These are phyloP conservation scores for Aix galericulata DNA, from an alignment of 2,113 vertebrate species.

Conservation along the genomic window DNA sequence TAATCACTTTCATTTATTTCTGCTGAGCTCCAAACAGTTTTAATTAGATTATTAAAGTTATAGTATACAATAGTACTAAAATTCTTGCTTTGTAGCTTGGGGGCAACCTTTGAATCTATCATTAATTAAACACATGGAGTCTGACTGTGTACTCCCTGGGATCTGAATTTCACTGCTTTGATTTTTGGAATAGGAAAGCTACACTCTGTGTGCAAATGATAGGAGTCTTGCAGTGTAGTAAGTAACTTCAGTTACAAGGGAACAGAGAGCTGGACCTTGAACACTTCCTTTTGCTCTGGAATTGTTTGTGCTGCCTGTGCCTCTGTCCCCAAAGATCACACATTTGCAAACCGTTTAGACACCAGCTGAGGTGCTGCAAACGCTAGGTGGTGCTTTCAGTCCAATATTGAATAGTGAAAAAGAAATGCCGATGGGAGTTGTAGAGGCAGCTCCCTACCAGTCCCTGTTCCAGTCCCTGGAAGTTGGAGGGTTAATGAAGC, in stretches of 20 bases:
- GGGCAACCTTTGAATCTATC: neutral
- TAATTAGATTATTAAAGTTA: neutral
- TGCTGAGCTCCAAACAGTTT: neutral
- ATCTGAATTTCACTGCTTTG: neutral
- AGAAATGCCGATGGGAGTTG: neutral
- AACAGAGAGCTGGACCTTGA: neutral
- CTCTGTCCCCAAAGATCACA: too few relatives aligned
- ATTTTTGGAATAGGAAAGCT: neutral
- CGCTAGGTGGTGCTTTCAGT: neutral
- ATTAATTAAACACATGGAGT: neutral
- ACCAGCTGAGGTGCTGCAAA: neutral
- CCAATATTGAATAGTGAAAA: neutral
- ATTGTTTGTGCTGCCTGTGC: neutral
- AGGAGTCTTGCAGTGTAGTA: neutral
- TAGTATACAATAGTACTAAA: neutral
- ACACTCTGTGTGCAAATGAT: neutral
- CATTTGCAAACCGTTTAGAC: neutral
- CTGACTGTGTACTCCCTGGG: neutral
- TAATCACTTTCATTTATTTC: neutral
- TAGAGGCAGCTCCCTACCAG: neutral
- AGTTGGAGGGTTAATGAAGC: too few relatives aligned
- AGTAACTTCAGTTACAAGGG: neutral
- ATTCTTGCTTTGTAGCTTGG: neutral
- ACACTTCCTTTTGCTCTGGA: neutral
- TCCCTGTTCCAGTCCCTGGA: too few relatives aligned